Base-by-base conservation (phyloP, 2,888 invertebrate species). In the Thymelicus acteon region DNA sequence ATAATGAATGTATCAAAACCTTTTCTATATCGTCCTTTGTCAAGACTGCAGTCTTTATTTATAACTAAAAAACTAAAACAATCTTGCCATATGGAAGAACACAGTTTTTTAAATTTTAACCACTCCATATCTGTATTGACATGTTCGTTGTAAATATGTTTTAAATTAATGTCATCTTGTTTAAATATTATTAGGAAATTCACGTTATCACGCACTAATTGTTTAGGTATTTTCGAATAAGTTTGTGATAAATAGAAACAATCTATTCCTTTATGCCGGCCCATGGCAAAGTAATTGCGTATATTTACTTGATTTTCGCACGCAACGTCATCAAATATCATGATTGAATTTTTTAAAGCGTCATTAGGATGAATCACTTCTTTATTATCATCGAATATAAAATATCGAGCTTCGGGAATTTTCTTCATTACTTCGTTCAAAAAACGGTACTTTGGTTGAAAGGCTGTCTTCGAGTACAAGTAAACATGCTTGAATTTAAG, bases 231-330 rank as follows among this genome's bases (percentile, higher is more conserved):
- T 40, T 40, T 40, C 40, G 40, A 40, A 40, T 40, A 40, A 8
- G 40, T 40, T 40, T 40, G 40, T 40, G 40, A 40, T 40, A 40
- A 40, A 67, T 71, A 67, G 67, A 72, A 72, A 60, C 63, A 63
- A 49, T 72, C 72, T 7, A 72, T 64, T 60, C 49, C 54, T 44
- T n/a, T 72, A 44, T 72, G 72, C 67, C 63, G 62, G 6, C 72
- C 67, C 63, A 67, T 67, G 7, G 72, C 39, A 63, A 72, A 72
- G 47, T 72, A 67, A 60, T 67, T 58, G 15, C 72, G 61, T 49
- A 72, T 64, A 44, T 63, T 72, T 15, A 54, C 58, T 44, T 67
- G 72, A 15, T 72, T 72, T 67, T 72, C 71, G 62, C 66, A 71
- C 3, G 54, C 71, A 12, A 67, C 62, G 40, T 67, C 67, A 48